Base-by-base conservation (phyloP, 2,113 vertebrate genomes). In the Vimba vimba region DNA sequence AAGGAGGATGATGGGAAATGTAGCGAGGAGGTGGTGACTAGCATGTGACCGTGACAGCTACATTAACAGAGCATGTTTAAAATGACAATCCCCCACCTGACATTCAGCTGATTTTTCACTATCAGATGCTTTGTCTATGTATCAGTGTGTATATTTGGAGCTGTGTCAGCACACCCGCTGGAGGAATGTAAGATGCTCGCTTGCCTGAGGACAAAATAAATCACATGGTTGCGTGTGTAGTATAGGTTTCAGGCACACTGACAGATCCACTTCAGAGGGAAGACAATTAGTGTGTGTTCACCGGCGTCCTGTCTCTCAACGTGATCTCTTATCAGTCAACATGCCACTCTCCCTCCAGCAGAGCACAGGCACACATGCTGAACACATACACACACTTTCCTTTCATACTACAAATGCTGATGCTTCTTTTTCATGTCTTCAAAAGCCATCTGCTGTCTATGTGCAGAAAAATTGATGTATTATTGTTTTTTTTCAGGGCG, bases 301-400 rank as follows among this genome's bases (percentile, higher is more conserved):
- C 57, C 45, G 4, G 85, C 77, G 4, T 82, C 84, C 43, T 78
- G 60, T 83, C 62, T 36, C 74, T 59, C 84, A 57, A 69, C 6
- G 12, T 75, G 66, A 57, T 85, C 52, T 39, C 83, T 91, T 91
- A 92, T 93, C 92, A 86, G 79, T 92, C 87, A 91, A 79, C 77
- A 75, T 87, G 91, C 77, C 88, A 91, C 75, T 90, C 88, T 87
- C 25, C 57, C 66, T 74, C 87, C 68, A 84, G 45, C 39, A 25
- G 86, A 86, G 74, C 0, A 17, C 27, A 7, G 15, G 68, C 19
- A 43, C 68, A 33, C 36, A 11, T 11, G 64, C 80, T 19, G 71
- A 25, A 74, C 64, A 13, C 27, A 60, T 76, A 57, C 50, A 43
- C 78, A 43, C 21, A 45, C 21, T 50, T 64, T 86, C 87, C 64